Conservation (phyloP, 1,140 invertebrate genomes). For the Scaptomyza hsui region DNA sequence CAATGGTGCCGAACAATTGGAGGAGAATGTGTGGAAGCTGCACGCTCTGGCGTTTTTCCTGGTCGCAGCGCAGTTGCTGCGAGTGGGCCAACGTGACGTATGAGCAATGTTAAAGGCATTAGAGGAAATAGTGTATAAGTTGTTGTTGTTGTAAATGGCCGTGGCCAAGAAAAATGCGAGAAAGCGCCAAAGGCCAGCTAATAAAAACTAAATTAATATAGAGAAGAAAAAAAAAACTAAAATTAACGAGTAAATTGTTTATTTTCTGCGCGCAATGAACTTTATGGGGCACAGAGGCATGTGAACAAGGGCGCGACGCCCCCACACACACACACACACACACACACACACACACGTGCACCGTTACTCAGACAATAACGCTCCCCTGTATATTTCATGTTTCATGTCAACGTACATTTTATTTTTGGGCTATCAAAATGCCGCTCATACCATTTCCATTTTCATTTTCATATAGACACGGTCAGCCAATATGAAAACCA, state of each 20-base stretch:
- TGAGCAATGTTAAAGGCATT: conserved; percentile 22
- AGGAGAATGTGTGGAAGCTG: conserved; percentile 37
- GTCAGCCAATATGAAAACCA: conserved; percentile 46
- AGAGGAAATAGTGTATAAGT: conserved; percentile 1
- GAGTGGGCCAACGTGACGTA: conserved; percentile 5
- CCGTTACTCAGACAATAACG: neutral
- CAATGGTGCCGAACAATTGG: conserved; percentile 45
- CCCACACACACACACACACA: conserved; percentile 11
- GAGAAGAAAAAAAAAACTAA: too few relatives aligned
- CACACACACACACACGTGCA: neutral
- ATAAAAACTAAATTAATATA: conserved; percentile 73
- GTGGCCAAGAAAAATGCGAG: conserved; percentile 21
- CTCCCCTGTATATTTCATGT: conserved; percentile 30
- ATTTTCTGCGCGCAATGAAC: conserved; percentile 68
- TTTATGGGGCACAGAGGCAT: conserved; percentile 28
- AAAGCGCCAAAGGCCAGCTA: conserved; percentile 52
- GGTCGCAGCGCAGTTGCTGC: conserved; percentile 14
- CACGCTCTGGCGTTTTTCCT: conserved; percentile 42
- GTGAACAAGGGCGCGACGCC: conserved; percentile 29
- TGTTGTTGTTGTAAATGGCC: conserved; percentile 27
- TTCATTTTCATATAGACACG: conserved; percentile 30
- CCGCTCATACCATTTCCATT: conserved; percentile 42
- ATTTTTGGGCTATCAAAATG: conserved; percentile 51
- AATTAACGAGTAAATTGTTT: conserved; percentile 63
- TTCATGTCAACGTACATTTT: conserved; percentile 52